A percentile compares a stretch with the other conserved stretches of the same genome.
These are phyloP conservation scores for Lepidocyrtoides sp. DNA, from an alignment of 2,888 invertebrate genomes.

Conservation along the genomic window DNA sequence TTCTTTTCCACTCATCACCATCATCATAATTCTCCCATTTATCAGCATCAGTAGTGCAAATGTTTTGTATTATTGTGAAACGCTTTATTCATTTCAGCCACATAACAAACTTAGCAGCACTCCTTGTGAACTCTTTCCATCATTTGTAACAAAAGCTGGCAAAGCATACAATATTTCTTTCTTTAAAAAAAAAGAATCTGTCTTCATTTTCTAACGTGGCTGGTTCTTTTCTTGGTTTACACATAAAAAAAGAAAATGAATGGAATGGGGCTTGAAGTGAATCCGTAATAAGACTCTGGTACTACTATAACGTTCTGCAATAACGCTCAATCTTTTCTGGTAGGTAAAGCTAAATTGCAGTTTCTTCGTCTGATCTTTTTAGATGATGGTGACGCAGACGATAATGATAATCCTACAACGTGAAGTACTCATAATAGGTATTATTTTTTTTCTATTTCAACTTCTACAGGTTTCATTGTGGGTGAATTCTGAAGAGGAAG, in stretches of 20 bases:
- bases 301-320: not conserved
- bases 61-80: no score
- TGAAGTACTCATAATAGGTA: not conserved
- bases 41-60: not conserved
- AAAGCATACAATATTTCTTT: constrained; percentile 6
- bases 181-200: not conserved
- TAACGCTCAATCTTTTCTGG: not conserved
- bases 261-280: not conserved
- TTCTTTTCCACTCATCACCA: no score
- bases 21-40: not conserved
- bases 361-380: not conserved
- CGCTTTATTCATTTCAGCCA: not conserved
- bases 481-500: not conserved
- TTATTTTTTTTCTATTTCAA: constrained; percentile 2
- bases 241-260: not conserved
- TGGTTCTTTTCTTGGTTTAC: not conserved
- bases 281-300: not conserved
- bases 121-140: not conserved
- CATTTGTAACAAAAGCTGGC: constrained; percentile 5
- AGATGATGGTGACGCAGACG: not conserved
- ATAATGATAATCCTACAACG: not conserved
- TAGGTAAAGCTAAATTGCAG: not conserved
- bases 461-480: not conserved
- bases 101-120: not conserved
- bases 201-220: not conserved